A percentile compares a stretch with the other conserved stretches of the same genome.
phyloP scores from a whole-genome alignment of 92 coral and sea anemone species.

The Hydrozoanthus gracilis region DNA sequence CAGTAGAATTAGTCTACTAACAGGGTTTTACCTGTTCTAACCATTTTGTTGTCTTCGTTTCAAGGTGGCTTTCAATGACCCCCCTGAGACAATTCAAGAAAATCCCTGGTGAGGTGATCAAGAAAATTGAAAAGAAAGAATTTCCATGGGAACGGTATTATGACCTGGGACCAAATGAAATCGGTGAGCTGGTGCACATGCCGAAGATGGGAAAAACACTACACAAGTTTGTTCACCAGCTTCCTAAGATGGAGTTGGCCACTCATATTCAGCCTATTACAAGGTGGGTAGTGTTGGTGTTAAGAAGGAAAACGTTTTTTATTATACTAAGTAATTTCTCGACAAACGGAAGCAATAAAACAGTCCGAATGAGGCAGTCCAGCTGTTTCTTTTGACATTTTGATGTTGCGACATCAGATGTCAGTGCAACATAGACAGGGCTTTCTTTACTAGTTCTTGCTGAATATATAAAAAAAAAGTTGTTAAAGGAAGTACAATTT shows the following conservation, averaged over 20 bases:
- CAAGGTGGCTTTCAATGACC: constrained; percentile 99
- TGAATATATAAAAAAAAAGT: too few species aligned
- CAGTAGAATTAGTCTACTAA: too few species aligned
- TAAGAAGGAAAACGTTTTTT: background rate
- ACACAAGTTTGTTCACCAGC: constrained; percentile 98
- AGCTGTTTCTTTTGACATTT: too few species aligned
- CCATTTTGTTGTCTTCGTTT: background rate
- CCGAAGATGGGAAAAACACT: constrained; percentile 98
- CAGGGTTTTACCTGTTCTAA: too few species aligned
- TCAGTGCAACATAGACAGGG: too few species aligned
- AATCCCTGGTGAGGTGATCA: constrained; percentile 96
- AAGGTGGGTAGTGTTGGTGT: constrained; percentile 58
- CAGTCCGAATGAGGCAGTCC: too few species aligned
- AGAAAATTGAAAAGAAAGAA: constrained; percentile 98
- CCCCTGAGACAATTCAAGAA: constrained; percentile 98
- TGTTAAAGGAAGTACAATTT: too few species aligned
- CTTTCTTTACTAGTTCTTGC: too few species aligned
- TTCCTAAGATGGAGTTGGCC: constrained; percentile 98
- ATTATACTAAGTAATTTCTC: background rate
- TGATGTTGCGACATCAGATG: too few species aligned
- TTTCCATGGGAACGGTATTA: constrained; percentile 99
- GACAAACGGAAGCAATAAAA: too few species aligned
- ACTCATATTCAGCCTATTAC: constrained; percentile 99
- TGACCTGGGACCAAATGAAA: constrained; percentile 97
- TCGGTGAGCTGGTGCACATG: constrained; percentile 99